A percentile compares a stretch with the other conserved stretches of the same genome.
Evolutionary conservation across 1,140 invertebrate species (phyloP).

Genomic region (Sarcophaga peregrina): DNA sequence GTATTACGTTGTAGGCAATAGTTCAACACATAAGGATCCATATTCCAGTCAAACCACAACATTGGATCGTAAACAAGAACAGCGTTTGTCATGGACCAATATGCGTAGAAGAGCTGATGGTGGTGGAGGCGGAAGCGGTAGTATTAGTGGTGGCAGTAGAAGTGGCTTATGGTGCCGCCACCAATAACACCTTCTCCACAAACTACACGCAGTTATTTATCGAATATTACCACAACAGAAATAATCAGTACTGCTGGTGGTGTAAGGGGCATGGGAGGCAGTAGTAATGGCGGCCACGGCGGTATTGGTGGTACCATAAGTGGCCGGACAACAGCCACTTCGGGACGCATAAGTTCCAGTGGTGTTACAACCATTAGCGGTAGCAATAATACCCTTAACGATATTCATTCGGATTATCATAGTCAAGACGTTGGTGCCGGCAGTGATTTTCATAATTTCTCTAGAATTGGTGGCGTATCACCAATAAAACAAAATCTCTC

Average conservation of each 20-base stretch:
- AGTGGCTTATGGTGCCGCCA: background rate
- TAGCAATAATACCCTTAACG: conserved; percentile 61
- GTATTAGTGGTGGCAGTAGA: background rate
- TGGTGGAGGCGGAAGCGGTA: background rate
- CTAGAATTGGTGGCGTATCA: conserved; percentile 28
- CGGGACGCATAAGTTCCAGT: conserved; percentile 62
- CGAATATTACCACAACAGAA: conserved; percentile 53
- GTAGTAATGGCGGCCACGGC: conserved; percentile 36
- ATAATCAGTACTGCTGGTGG: conserved; percentile 13
- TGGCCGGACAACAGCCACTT: conserved; percentile 62
- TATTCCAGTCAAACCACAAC: conserved; percentile 50
- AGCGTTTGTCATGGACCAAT: conserved; percentile 62
- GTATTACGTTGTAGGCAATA: conserved; percentile 60
- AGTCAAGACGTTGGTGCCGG: conserved; percentile 49
- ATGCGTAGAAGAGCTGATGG: conserved; percentile 57
- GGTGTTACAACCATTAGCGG: conserved; percentile 62
- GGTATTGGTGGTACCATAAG: conserved; percentile 52
- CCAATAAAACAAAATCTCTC: conserved; percentile 58
- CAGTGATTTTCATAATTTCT: conserved; percentile 43
- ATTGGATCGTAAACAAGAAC: conserved; percentile 58
- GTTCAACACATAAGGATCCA: background rate
- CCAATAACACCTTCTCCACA: conserved; percentile 61
- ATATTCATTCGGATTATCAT: conserved; percentile 54
- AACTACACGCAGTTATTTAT: conserved; percentile 62
- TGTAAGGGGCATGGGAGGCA: background rate